A percentile compares a stretch with the other conserved stretches of the same genome.
Evolutionary conservation across 2,797 vertebrate genomes (phyloP).

Genomic region (Picus viridis): DNA sequence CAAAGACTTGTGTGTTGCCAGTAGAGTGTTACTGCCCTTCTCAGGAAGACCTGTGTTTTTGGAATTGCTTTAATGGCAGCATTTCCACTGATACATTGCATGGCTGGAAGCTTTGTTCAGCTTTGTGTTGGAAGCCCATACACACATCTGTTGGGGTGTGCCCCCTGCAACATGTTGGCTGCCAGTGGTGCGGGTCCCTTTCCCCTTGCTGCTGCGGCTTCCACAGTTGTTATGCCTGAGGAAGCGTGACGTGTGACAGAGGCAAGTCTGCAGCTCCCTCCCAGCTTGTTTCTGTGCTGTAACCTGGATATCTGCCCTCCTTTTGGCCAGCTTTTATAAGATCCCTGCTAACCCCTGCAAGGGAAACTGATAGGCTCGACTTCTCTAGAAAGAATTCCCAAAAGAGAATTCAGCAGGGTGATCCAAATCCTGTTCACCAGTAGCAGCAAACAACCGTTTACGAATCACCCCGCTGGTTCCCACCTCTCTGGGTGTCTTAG

Average conservation of each 20-base stretch:
- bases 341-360: neutral
- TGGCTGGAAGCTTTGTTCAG: neutral
- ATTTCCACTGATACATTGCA: neutral
- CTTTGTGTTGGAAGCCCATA: accelerated
- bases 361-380: neutral
- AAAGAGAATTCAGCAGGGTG: neutral
- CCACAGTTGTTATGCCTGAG: neutral
- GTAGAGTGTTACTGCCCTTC: neutral
- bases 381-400: neutral
- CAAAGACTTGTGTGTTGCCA: neutral
- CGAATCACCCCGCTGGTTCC: neutral
- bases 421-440: neutral
- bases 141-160: accelerated
- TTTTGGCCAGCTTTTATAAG: neutral
- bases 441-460: neutral
- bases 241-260: neutral
- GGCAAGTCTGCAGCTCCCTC: neutral
- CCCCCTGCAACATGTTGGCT: neutral
- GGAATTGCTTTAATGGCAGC: neutral
- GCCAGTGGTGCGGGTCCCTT: neutral
- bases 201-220: neutral
- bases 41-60: neutral
- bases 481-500: neutral
- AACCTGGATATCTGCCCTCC: neutral
- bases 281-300: neutral